Evolutionary conservation across 2,888 invertebrate species (phyloP), one percentile per base, ranked within the genome.

Genomic region (Osmoderma eremita): DNA sequence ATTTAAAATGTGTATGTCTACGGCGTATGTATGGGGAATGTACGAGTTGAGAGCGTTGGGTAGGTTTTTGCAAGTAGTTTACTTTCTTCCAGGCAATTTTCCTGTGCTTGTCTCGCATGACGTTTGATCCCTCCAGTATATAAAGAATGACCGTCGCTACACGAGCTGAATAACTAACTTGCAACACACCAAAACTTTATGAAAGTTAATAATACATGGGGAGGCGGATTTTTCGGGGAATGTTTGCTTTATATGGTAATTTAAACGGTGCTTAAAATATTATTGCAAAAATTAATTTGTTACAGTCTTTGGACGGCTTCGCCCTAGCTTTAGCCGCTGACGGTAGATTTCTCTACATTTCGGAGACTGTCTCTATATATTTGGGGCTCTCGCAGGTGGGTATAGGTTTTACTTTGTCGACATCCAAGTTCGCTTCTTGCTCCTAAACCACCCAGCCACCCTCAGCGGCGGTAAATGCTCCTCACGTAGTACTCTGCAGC

Each of bases 341-440:
- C 84, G 98, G 97, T 73, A 89, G 97, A 82, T 97, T 99, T 86
- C 90, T 99, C 82, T 99, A 99, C 88, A 97, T 99, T 87, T 98
- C 98, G 77, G 99, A 99, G 88, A 98, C 98, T 78, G 98, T 99
- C 79, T 99, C 98, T 82, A 97, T 98, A 84, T 98, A 98, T 88
- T 90, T 99, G 84, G 99, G 99, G 78, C 91, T 99, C 83, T 98
- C 98, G 84, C 98, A 98, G 92, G 97, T 96, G 86, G 88, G 89
- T 85, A 75, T 70, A 69, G 66, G 64, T 69, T 67, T 70, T 71
- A 67, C 63, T 67, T 66, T 69, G 71, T 69, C 69, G 69, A 69
- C 69, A 67, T 68, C 65, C 67, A 63, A 62, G 67, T 51, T 49
- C 58, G 68, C 58, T 61, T 66, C 56, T 63, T 65, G 65, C 65